Evolutionary conservation across 2,888 invertebrate genomes (phyloP).

Genomic region (Oxystoma pomonae): DNA sequence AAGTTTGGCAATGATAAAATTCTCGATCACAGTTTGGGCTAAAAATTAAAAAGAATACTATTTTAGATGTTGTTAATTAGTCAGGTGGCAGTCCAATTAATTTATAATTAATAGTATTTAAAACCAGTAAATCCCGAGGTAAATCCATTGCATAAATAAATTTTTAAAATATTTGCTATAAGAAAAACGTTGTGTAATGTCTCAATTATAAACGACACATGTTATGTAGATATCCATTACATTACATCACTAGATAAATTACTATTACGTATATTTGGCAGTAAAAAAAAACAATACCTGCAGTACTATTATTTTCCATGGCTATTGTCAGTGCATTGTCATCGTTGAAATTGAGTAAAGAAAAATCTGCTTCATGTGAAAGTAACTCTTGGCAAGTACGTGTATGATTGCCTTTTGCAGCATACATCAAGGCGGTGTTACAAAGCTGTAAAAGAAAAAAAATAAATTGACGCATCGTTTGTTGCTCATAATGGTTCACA

Average conservation of each 20-base stretch:
- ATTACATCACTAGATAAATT: neutral
- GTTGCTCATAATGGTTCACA: too few species aligned
- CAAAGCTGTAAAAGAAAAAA: constrained; percentile 64
- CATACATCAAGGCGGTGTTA: constrained; percentile 88
- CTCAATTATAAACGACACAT: too few species aligned
- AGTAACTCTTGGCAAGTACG: constrained; percentile 84
- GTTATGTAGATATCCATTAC: neutral
- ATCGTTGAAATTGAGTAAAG: constrained; percentile 73
- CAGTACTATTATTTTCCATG: constrained; percentile 56
- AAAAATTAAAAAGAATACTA: constrained; percentile 23
- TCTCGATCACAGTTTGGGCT: constrained; percentile 75
- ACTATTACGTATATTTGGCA: constrained; percentile 2
- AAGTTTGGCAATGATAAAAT: constrained; percentile 53
- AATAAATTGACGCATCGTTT: too few species aligned
- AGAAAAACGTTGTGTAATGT: too few species aligned
- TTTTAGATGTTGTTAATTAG: too few species aligned
- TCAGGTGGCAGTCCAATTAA: constrained; percentile 1
- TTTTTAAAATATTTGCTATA: too few species aligned
- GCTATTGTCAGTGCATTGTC: constrained; percentile 83
- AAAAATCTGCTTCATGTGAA: constrained; percentile 74
- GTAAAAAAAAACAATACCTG: constrained; percentile 41
- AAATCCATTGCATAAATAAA: too few species aligned
- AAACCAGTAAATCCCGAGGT: too few species aligned
- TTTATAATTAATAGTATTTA: neutral
- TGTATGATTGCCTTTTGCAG: constrained; percentile 84